phyloP scores from a whole-genome alignment of 2,113 vertebrate species.

The Pardalotus punctatus region DNA sequence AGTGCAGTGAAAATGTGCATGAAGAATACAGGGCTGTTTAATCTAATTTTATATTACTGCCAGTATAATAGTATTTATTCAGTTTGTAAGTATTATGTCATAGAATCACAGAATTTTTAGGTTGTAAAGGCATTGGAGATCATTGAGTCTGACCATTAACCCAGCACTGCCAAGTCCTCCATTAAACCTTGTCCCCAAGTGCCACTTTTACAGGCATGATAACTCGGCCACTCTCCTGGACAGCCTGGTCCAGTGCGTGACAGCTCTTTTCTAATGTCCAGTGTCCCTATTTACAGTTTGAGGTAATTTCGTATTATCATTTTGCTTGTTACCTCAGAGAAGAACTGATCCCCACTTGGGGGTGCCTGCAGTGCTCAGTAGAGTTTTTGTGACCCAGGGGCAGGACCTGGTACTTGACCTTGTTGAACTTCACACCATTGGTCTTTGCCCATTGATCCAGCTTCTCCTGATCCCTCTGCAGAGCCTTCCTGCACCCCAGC shows the following conservation, averaged over 20 bases:
- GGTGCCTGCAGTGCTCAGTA: rapidly evolving
- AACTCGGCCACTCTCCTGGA: neutral
- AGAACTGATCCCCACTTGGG: rapidly evolving
- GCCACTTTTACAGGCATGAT: neutral
- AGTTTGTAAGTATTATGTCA: rapidly evolving
- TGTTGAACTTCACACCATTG: rapidly evolving
- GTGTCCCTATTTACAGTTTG: rapidly evolving
- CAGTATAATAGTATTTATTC: neutral
- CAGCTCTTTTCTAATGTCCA: neutral
- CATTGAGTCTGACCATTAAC: rapidly evolving
- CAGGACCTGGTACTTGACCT: rapidly evolving
- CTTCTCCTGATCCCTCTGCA: neutral
- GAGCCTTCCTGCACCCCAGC: neutral
- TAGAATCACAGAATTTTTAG: neutral
- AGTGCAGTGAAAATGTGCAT: neutral
- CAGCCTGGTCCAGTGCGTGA: neutral
- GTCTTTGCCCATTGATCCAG: rapidly evolving
- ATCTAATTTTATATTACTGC: neutral
- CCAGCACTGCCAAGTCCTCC: neutral
- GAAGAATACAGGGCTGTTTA: neutral
- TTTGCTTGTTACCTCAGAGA: neutral
- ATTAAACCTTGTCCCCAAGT: neutral
- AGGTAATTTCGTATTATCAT: neutral
- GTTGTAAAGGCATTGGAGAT: neutral
- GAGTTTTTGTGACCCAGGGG: neutral